These are phyloP conservation scores for Euclidia mi DNA, from an alignment of 2,888 invertebrate genomes.

Conservation along the genomic window DNA sequence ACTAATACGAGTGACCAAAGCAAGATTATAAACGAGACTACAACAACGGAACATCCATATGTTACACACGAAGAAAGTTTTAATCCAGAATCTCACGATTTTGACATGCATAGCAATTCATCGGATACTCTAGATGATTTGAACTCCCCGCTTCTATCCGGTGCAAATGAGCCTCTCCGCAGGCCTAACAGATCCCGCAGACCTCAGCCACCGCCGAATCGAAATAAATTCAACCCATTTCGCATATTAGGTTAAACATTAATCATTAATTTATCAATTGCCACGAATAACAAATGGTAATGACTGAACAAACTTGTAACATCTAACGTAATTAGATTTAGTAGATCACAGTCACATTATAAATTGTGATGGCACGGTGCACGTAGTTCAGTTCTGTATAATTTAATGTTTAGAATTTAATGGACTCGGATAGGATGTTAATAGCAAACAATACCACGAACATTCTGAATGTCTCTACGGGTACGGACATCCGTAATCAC, in stretches of 20 bases:
- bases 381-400: constrained; percentile 72
- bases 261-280: constrained; percentile 59
- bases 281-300: constrained; percentile 68
- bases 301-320: constrained; percentile 65
- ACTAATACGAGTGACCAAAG: constrained; percentile 23
- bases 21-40: constrained; percentile 10
- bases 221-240: constrained; percentile 86
- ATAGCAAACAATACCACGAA: constrained; percentile 23
- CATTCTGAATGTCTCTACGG: constrained; percentile 24
- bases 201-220: constrained; percentile 74
- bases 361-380: constrained; percentile 82
- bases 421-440: constrained; percentile 13
- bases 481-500: constrained; percentile 26
- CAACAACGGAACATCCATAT: constrained; percentile 17
- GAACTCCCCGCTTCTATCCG: constrained; percentile 84
- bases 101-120: constrained; percentile 57
- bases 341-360: constrained; percentile 69
- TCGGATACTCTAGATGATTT: constrained; percentile 75
- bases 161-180: constrained; percentile 80
- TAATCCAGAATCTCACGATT: constrained; percentile 46
- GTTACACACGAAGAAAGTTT: constrained; percentile 25
- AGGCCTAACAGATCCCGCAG: constrained; percentile 81
- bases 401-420: constrained; percentile 26
- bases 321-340: constrained; percentile 69
- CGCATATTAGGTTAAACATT: constrained; percentile 83